Evolutionary conservation across 2,888 invertebrate species (phyloP).

Genomic region (Phaedon cochleariae): DNA sequence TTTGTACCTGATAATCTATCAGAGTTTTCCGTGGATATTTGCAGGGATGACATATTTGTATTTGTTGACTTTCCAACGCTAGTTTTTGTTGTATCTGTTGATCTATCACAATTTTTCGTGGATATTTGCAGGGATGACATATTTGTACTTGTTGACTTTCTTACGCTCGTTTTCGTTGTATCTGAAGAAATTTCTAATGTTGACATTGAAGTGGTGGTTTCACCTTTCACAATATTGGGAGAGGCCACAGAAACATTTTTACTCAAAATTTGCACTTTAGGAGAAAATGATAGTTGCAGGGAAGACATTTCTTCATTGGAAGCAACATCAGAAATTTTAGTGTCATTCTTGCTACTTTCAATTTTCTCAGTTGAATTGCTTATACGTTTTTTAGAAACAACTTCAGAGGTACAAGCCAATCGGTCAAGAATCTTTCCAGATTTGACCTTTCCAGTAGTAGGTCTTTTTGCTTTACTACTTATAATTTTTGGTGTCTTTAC

Average conservation of each 20-base stretch:
- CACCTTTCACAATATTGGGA: background rate
- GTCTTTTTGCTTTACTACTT: background rate
- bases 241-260: conserved; percentile 6
- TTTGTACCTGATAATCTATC: conserved; percentile 21
- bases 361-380: background rate
- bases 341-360: background rate
- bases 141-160: conserved; percentile 25
- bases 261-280: conserved; percentile 11
- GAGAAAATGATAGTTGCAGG: background rate
- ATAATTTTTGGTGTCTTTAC: conserved; percentile 27
- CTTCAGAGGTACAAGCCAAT: background rate
- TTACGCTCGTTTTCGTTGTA: background rate
- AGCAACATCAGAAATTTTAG: background rate
- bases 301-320: background rate
- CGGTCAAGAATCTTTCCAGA: background rate
- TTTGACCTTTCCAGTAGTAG: too few species aligned
- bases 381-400: background rate
- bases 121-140: conserved; percentile 7
- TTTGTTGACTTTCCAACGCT: conserved; percentile 14
- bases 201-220: conserved; percentile 18
- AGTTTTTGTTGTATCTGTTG: background rate
- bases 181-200: conserved; percentile 16
- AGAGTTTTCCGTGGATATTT: background rate
- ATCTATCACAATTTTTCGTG: background rate
- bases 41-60: conserved; percentile 20